These are phyloP conservation scores for Ypsolopha scabrella DNA, from an alignment of 2,888 invertebrate species.

Conservation along the genomic window DNA sequence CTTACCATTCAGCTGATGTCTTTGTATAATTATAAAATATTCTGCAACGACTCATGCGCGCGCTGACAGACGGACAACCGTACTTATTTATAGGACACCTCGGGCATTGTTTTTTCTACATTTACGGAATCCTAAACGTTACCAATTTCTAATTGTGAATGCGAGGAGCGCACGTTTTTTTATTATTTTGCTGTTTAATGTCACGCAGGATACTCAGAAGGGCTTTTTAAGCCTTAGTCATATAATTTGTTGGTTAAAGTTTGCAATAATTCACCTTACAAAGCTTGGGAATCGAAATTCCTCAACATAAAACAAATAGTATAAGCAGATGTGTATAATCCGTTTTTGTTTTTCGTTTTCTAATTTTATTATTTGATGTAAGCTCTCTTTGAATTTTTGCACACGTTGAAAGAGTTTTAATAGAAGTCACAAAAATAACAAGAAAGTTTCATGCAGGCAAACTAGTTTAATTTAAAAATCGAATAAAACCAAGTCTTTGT, in stretches of 20 bases:
- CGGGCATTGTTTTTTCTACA: constrained; percentile 49
- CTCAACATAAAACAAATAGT: too few relatives aligned
- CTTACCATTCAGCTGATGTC: constrained; percentile 46
- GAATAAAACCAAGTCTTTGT: not conserved
- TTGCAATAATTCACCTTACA: not conserved
- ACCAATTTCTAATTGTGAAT: constrained; percentile 41
- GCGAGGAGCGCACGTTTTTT: constrained; percentile 37
- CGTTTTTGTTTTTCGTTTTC: too few relatives aligned
- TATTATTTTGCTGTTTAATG: constrained; percentile 52
- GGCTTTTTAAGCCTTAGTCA: constrained; percentile 58
- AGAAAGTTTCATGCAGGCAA: too few relatives aligned
- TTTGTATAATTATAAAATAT: constrained; percentile 56
- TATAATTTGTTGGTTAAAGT: constrained; percentile 25
- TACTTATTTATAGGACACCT: constrained; percentile 49
- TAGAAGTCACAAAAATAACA: too few relatives aligned
- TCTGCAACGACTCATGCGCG: constrained; percentile 28
- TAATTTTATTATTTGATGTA: not conserved
- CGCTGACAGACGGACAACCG: constrained; percentile 47
- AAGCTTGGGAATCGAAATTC: not conserved
- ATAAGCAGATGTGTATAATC: too few relatives aligned
- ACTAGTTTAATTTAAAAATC: too few relatives aligned
- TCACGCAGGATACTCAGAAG: constrained; percentile 56
- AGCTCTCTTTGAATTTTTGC: too few relatives aligned
- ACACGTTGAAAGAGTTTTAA: too few relatives aligned
- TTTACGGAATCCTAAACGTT: constrained; percentile 44